These are phyloP conservation scores for Geotrypetes seraphini DNA, from an alignment of 2,797 vertebrate species.

Conservation along the genomic window DNA sequence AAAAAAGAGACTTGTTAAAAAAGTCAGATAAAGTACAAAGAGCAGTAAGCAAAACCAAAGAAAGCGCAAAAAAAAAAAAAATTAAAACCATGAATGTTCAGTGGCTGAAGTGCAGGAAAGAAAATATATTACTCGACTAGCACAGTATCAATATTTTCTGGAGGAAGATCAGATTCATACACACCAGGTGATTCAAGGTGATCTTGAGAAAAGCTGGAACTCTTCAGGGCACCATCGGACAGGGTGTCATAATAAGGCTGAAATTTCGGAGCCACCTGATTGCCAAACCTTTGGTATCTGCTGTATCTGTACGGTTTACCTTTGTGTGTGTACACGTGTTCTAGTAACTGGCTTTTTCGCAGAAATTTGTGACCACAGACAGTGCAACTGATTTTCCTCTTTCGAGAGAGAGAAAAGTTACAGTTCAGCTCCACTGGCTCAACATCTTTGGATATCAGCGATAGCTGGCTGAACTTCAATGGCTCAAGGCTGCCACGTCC, in stretches of 20 bases:
- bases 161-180: constrained; percentile 75
- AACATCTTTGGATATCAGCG: constrained; percentile 54
- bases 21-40: neutral
- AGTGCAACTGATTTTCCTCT: constrained; percentile 80
- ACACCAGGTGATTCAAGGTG: constrained; percentile 76
- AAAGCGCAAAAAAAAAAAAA: neutral
- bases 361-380: constrained; percentile 78
- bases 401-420: constrained; percentile 74
- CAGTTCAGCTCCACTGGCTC: constrained; percentile 62
- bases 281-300: constrained; percentile 70
- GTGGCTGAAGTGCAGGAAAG: neutral
- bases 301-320: constrained; percentile 70
- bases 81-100: constrained; percentile 6
- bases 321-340: constrained; percentile 89
- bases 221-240: constrained; percentile 43
- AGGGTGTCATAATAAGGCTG: constrained; percentile 55
- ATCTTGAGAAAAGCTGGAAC: constrained; percentile 60
- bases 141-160: constrained; percentile 73
- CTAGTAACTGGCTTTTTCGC: constrained; percentile 81
- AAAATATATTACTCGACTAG: constrained; percentile 60
- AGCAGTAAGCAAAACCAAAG: constrained; percentile 1
- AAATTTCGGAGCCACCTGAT: constrained; percentile 58
- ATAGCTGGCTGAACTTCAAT: constrained; percentile 74
- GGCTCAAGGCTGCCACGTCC: constrained; percentile 61
- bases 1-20: neutral